Conservation (phyloP, 2,113 vertebrate species). For the cattle (Bos taurus) region ARS-UCD2.0 NC_037332.1:20648501-20649000, state of each 20-base stretch:
- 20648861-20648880: background rate
- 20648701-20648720: no score
- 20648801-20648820: background rate
- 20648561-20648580: no score
- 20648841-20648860: background rate
- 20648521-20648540: background rate
- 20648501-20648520: background rate
- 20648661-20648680: no score
- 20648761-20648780: background rate
- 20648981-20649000: no score
- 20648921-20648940: background rate
- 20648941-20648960: background rate
- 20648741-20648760: background rate
- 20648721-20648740: background rate
- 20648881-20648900: background rate
- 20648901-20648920: background rate
- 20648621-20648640: rapidly evolving
- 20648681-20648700: no score
- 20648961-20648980: background rate
- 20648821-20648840: background rate
- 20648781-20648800: background rate
- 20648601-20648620: no score
- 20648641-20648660: no score
- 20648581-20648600: no score
- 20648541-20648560: no score